phyloP scores from a whole-genome alignment of 2,797 vertebrate genomes.

The Acrocephalus scirpaceus region DNA sequence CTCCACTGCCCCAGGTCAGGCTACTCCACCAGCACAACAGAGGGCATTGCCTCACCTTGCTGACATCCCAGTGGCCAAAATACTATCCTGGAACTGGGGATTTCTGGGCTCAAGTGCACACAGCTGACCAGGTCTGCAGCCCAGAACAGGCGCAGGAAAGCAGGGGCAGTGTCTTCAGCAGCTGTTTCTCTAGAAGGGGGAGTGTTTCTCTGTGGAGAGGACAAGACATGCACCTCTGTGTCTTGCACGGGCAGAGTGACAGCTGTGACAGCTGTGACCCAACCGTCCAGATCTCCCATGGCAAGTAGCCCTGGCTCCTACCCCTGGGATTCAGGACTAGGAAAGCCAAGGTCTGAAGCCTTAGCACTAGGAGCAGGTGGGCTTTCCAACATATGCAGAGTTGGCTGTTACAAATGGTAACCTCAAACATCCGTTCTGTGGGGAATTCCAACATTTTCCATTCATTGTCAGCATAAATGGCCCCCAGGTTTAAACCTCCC shows the following conservation, averaged over 20 bases:
- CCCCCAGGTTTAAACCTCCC: background rate
- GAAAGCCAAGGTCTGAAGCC: background rate
- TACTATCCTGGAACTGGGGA: background rate
- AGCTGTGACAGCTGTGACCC: background rate
- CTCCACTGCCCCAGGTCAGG: background rate
- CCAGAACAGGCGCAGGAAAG: background rate
- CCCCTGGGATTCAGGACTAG: background rate
- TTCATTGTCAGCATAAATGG: background rate
- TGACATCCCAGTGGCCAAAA: background rate
- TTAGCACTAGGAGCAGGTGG: background rate
- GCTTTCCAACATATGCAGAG: rapidly evolving
- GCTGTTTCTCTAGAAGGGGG: background rate
- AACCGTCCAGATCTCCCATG: rapidly evolving
- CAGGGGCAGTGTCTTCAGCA: background rate
- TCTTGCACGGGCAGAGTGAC: background rate
- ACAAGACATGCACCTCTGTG: background rate
- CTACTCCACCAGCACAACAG: background rate
- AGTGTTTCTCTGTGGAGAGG: background rate
- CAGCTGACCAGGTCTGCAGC: background rate
- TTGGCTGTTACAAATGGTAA: background rate
- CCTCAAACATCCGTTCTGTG: background rate
- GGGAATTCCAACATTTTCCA: constrained; percentile 3
- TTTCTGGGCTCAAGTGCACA: background rate
- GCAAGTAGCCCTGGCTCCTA: background rate
- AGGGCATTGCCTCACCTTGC: background rate